Conservation (phyloP, 2,797 vertebrate species). For the Petrocephalus sullivani region DNA sequence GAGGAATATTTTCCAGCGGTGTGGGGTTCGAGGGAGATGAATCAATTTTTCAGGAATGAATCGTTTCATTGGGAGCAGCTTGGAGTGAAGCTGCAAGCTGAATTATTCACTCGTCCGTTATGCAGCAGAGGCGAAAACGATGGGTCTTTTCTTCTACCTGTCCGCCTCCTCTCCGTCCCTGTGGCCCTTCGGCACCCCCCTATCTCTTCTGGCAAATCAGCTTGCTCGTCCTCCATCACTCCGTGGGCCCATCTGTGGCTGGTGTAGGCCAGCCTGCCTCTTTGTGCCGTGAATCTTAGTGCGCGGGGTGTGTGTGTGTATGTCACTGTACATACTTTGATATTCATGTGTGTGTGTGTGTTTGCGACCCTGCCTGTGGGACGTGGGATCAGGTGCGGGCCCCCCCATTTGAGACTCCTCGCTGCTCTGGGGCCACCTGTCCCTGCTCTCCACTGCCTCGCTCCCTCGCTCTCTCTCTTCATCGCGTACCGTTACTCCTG, state of each 20-base stretch:
- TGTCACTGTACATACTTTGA: background rate
- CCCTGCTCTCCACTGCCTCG: constrained; percentile 47
- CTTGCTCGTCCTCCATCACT: background rate
- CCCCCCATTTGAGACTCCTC: background rate
- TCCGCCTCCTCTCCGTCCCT: constrained; percentile 21
- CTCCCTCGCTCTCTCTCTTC: constrained; percentile 36
- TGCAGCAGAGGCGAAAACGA: constrained; percentile 52
- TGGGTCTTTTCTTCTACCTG: constrained; percentile 25
- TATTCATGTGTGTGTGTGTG: background rate
- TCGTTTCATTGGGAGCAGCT: constrained; percentile 57
- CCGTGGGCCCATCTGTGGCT: constrained; percentile 27
- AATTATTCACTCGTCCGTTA: constrained; percentile 60
- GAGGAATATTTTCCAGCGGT: constrained; percentile 61
- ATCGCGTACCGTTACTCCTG: constrained; percentile 16
- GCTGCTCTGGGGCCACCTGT: background rate
- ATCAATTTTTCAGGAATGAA: constrained; percentile 63
- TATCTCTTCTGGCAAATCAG: background rate
- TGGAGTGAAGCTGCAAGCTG: constrained; percentile 49
- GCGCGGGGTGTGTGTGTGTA: background rate
- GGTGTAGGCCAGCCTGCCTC: constrained; percentile 37
- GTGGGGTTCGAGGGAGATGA: constrained; percentile 50
- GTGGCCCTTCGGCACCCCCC: background rate
- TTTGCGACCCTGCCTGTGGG: background rate
- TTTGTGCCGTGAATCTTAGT: constrained; percentile 36
- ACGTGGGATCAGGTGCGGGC: background rate